A percentile compares a stretch with the other conserved stretches of the same genome.
Conservation (phyloP, 2,797 vertebrate species). For the Cryptoprocta ferox region DNA sequence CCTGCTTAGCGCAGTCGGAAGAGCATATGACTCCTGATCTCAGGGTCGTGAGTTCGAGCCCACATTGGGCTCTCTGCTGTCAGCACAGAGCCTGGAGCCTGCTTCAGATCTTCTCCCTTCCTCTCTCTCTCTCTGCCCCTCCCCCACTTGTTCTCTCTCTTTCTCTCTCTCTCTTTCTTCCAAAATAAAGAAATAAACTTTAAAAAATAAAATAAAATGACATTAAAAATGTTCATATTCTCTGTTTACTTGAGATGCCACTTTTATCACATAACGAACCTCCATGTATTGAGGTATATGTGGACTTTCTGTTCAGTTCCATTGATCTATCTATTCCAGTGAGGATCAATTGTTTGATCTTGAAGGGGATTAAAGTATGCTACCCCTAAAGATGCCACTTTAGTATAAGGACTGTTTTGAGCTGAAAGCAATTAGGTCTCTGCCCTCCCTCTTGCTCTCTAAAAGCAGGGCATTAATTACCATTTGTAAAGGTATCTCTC, state of each 20-base stretch:
- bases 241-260: not conserved
- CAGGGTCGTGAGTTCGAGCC: no score
- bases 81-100: no score
- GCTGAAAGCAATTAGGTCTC: not conserved
- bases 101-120: no score
- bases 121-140: no score
- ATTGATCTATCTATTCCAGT: not conserved
- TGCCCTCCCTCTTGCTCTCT: not conserved
- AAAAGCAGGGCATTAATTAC: not conserved
- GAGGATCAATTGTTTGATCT: not conserved
- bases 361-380: not conserved
- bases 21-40: no score
- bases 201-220: no score
- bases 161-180: no score
- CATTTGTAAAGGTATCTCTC: not conserved
- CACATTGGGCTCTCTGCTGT: no score
- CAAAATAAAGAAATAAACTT: no score
- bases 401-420: not conserved
- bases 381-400: not conserved
- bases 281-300: not conserved
- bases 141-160: no score
- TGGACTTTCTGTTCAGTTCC: not conserved
- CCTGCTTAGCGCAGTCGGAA: no score
- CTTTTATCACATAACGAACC: not conserved
- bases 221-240: no score